Evolutionary conservation across 2,113 vertebrate species (phyloP).

Genomic region (Falcunculus frontatus): DNA sequence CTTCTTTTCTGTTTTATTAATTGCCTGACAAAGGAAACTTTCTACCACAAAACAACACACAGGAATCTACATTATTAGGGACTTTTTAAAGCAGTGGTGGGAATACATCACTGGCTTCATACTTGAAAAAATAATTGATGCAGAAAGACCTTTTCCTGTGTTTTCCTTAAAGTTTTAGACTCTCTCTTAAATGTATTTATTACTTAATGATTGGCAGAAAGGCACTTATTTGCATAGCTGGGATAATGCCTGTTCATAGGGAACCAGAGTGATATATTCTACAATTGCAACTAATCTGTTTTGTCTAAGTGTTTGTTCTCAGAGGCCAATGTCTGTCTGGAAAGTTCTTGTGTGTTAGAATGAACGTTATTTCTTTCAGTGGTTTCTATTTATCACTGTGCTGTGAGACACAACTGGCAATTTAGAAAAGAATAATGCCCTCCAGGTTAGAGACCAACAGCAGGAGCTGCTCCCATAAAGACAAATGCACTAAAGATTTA

Average conservation of each 20-base stretch:
- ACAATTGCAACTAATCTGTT: slow-evolving; percentile 51
- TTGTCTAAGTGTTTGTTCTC: slow-evolving; percentile 63
- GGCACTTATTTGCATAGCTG: slow-evolving; percentile 12
- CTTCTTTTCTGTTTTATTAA: slow-evolving; percentile 5
- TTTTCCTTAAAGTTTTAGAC: slow-evolving; percentile 21
- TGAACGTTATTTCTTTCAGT: slow-evolving; percentile 64
- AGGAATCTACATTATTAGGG: background rate
- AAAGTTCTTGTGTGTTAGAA: slow-evolving; percentile 65
- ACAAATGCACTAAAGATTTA: slow-evolving; percentile 78
- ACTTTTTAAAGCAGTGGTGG: background rate
- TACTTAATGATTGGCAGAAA: slow-evolving; percentile 33
- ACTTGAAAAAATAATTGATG: background rate
- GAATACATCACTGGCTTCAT: background rate
- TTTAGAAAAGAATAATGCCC: slow-evolving; percentile 76
- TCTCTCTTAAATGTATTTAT: slow-evolving; percentile 34
- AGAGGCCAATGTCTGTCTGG: slow-evolving; percentile 55
- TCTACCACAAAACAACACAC: background rate
- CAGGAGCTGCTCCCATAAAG: slow-evolving; percentile 69
- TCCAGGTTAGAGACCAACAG: slow-evolving; percentile 73
- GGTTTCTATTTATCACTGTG: slow-evolving; percentile 75
- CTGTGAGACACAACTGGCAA: slow-evolving; percentile 63
- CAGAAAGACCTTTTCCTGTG: background rate
- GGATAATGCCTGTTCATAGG: slow-evolving; percentile 15
- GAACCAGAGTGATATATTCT: slow-evolving; percentile 42
- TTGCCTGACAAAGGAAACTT: background rate